Evolutionary conservation across 2,113 vertebrate species (phyloP), one percentile per base, ranked within the genome.

Genomic region (Mormoops blainvillei): DNA sequence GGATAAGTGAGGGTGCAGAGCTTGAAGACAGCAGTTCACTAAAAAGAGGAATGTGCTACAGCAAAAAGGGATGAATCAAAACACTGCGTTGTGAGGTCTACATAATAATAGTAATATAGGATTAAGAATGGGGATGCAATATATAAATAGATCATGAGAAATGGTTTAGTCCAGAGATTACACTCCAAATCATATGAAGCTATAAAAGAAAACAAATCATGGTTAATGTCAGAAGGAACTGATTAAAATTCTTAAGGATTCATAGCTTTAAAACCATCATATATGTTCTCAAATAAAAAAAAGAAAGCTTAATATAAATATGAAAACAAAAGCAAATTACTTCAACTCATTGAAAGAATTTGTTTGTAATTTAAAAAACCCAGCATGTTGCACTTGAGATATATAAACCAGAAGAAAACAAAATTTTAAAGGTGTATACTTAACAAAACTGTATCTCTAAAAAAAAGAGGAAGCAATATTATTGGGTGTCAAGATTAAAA

Each of bases 391-490:
- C 15, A 89, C 50, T 63, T 24, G 83, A 83, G 52, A 76, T 77
- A 11, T 26, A 36, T 61, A 38, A 87, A 45, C 12, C 16, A 43
- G 45, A 82, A 67, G 52, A 87, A 73, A 14, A 73, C 15, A 82
- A 92, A 77, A 19, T 14, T 76, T 81, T n/a, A 28, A 93, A 82
- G 12, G 38, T 6, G 1, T n/a, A 26, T n/a, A 80, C 22, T 70
- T 67, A 88, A 80, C n/a, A 84, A 87, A 88, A 87, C 52, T 22
- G 11, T 56, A 81, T 70, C 85, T n/a, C 1, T 15, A 65, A 93
- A 65, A 36, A 36, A 76, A 14, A 36, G 9, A 96, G 10, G 5
- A 93, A 54, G 28, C 38, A 87, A 45, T 70, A 56, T 33, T 88
- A 95, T 7, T 54, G 28, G 12, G n/a, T 83, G 16, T 80, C 65